Evolutionary conservation across 2,888 invertebrate species (phyloP).

Genomic region (Auanema freiburgensis): DNA sequence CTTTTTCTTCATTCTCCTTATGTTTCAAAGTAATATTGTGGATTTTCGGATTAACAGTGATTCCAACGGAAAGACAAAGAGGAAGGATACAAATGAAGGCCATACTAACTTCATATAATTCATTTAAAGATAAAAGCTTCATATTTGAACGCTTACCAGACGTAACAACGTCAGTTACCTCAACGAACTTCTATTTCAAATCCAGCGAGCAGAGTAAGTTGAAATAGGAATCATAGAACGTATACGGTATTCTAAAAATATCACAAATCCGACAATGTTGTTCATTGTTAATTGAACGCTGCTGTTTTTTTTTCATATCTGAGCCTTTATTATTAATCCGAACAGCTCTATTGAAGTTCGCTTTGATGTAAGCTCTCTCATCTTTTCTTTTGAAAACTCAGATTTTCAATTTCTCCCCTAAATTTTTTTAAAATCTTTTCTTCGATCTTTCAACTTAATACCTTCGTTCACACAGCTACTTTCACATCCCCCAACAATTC

Average conservation of each 20-base stretch:
- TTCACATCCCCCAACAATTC: no score
- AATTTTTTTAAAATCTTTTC: no score
- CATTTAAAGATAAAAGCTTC: slow-evolving; percentile 11
- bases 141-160: slow-evolving; percentile 16
- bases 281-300: no score
- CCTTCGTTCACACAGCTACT: no score
- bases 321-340: slow-evolving; percentile 1
- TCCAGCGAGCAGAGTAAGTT: background rate
- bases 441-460: no score
- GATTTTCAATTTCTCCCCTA: no score
- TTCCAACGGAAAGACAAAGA: background rate
- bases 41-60: background rate
- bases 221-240: no score
- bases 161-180: slow-evolving; percentile 1
- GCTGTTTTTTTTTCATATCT: background rate
- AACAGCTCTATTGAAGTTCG: no score
- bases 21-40: background rate
- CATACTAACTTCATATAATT: slow-evolving; percentile 20
- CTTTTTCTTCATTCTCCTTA: background rate
- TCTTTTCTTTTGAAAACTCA: no score
- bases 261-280: background rate
- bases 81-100: slow-evolving; percentile 13
- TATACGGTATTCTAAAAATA: slow-evolving; percentile 1
- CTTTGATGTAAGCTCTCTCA: no score
- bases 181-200: slow-evolving; percentile 1